Conservation (phyloP, 2,888 invertebrate genomes). For the Cactoblastis cactorum region DNA sequence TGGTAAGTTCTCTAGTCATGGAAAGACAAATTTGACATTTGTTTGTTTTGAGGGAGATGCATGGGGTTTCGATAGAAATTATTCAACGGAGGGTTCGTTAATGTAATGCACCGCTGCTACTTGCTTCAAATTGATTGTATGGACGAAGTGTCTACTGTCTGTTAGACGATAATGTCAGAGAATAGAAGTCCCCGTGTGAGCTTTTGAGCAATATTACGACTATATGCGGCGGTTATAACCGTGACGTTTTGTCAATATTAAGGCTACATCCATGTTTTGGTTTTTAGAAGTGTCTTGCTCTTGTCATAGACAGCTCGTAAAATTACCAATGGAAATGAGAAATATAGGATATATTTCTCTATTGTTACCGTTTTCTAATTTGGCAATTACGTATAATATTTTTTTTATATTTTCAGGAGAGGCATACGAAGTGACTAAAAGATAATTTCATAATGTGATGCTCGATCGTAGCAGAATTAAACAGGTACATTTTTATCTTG, state of each 20-base stretch:
- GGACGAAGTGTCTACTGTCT: constrained; percentile 26
- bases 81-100: constrained; percentile 10
- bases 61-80: constrained; percentile 39
- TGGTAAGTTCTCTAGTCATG: constrained; percentile 52
- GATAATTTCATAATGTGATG: neutral
- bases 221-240: constrained; percentile 28
- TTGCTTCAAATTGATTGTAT: constrained; percentile 17
- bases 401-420: neutral
- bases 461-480: neutral
- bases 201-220: constrained; percentile 25
- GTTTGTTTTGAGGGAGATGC: constrained; percentile 46
- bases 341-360: neutral
- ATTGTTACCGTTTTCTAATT: too few species aligned
- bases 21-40: constrained; percentile 30
- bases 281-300: neutral
- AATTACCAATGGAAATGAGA: neutral
- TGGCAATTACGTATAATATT: neutral
- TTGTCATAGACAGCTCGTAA: neutral
- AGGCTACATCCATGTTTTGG: constrained; percentile 4
- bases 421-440: neutral
- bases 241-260: constrained; percentile 14
- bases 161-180: constrained; percentile 15
- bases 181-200: constrained; percentile 18
- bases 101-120: constrained; percentile 3
- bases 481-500: neutral